Evolutionary conservation across 2,888 invertebrate genomes (phyloP), one percentile per base, ranked within the genome.

Genomic region (Asteroscopus sphinx): DNA sequence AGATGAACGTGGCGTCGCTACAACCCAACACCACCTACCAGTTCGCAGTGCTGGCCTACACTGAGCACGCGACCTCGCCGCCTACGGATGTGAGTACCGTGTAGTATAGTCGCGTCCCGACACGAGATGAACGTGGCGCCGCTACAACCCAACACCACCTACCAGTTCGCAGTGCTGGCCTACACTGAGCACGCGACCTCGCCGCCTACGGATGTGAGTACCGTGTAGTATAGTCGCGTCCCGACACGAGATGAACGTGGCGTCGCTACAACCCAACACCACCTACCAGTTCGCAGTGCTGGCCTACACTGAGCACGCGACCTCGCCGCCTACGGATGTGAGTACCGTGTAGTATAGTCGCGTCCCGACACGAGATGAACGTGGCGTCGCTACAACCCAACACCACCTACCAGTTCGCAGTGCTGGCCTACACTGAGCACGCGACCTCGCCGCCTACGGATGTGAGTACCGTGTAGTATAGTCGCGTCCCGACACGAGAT

Each of bases 1-100:
- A 98, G 90, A 96, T 97, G 61, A 98, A 97, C 88, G 96, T 98
- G 63, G 96, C 96, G 46, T 96, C 97, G 0, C 95, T 99, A 16
- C 96, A 97, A 73, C 99, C 99, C 0, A 97, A 97, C 76, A 97
- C 98, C 49, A 96, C 96, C 5, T 99, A 99, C 93, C 95, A 96
- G 81, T 98, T 99, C 86, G 95, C 97, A 11, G 97, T 98, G 21
- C 95, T 97, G 17, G 98, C 98, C 1, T 96, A 96, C 83, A 95
- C 96, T 46, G 97, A 97, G 4, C 93, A 95, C n/a, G 98, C 98
- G 1, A 95, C 95, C 35, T 96, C 97, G 6, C 90, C 89, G 6
- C 80, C 81, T 11, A 85, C 89, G 0, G 73, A 82, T 66, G 92
- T 91, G 30, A 69, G 68, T 52, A 25, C 5, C 6, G 12, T 6